Evolutionary conservation across 2,797 vertebrate genomes (phyloP).

Genomic region (Sebastolobus altivelis): DNA sequence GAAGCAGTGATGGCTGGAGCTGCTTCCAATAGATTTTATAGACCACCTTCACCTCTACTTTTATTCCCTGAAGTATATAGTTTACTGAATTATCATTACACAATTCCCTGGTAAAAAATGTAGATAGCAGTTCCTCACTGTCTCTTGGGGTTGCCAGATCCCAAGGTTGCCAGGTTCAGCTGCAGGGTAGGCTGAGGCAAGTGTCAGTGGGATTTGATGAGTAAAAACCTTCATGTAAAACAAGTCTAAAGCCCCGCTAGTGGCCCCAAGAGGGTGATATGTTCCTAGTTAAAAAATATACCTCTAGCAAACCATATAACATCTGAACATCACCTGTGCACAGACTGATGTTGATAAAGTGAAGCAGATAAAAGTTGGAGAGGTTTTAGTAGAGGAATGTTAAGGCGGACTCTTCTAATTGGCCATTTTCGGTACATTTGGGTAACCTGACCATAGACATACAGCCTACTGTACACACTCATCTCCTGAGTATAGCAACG

Average conservation of each 20-base stretch:
- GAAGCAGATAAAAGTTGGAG: background rate
- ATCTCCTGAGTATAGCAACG: too few relatives aligned
- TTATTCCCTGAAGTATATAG: background rate
- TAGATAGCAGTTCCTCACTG: background rate
- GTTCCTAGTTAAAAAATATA: background rate
- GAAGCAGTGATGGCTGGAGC: slow-evolving; percentile 14
- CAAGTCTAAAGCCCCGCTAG: background rate
- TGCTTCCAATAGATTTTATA: slow-evolving; percentile 15
- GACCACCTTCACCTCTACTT: slow-evolving; percentile 3
- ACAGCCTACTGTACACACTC: too few relatives aligned
- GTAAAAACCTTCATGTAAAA: slow-evolving; percentile 5
- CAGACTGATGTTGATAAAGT: background rate
- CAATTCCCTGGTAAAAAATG: slow-evolving; percentile 8
- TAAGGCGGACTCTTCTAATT: background rate
- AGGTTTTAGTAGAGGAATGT: background rate
- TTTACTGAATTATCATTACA: slow-evolving; percentile 42
- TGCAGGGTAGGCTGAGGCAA: slow-evolving; percentile 17
- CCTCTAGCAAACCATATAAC: background rate
- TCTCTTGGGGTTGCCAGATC: slow-evolving; percentile 24
- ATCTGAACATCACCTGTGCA: background rate
- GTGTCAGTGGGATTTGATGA: slow-evolving; percentile 8
- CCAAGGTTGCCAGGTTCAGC: slow-evolving; percentile 17
- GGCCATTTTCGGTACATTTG: background rate
- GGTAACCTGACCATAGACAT: too few relatives aligned
- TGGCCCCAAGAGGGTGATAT: background rate